Evolutionary conservation across 1,140 invertebrate species (phyloP).

Genomic region (Procambarus clarkii): DNA sequence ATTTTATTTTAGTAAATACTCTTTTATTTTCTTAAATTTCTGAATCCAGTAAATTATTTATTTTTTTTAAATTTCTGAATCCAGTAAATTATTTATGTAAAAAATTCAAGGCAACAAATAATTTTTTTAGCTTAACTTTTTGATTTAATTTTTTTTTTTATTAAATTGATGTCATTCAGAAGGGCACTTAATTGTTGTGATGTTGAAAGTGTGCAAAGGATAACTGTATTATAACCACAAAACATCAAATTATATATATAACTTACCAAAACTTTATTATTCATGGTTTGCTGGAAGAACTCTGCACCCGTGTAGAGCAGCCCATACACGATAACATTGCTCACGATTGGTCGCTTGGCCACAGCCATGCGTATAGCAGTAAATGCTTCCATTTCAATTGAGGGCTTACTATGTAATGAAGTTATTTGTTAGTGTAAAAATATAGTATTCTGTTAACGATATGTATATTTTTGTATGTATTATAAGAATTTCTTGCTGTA

Average conservation of each 20-base stretch:
- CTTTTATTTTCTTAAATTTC: too few relatives aligned
- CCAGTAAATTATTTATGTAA: too few relatives aligned
- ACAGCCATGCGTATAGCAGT: slow-evolving; percentile 72
- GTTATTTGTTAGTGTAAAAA: not conserved
- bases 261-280: slow-evolving; percentile 76
- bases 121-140: too few relatives aligned
- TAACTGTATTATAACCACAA: too few relatives aligned
- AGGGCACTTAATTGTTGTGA: too few relatives aligned
- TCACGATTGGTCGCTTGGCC: slow-evolving; percentile 80
- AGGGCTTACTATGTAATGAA: not conserved
- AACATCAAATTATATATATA: not conserved
- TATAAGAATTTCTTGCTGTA: not conserved
- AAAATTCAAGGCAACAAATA: too few relatives aligned
- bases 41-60: too few relatives aligned
- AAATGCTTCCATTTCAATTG: slow-evolving; percentile 57
- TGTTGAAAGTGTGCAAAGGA: not conserved
- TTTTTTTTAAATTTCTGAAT: too few relatives aligned
- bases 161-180: too few relatives aligned
- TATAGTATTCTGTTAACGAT: not conserved
- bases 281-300: slow-evolving; percentile 85
- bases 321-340: slow-evolving; percentile 86
- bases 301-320: slow-evolving; percentile 86
- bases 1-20: too few relatives aligned
- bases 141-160: too few relatives aligned
- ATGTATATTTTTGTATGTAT: not conserved